A percentile compares a stretch with the other conserved stretches of the same genome.
Evolutionary conservation across 2,113 vertebrate genomes (phyloP).

Genomic region (Capreolus pygargus): DNA sequence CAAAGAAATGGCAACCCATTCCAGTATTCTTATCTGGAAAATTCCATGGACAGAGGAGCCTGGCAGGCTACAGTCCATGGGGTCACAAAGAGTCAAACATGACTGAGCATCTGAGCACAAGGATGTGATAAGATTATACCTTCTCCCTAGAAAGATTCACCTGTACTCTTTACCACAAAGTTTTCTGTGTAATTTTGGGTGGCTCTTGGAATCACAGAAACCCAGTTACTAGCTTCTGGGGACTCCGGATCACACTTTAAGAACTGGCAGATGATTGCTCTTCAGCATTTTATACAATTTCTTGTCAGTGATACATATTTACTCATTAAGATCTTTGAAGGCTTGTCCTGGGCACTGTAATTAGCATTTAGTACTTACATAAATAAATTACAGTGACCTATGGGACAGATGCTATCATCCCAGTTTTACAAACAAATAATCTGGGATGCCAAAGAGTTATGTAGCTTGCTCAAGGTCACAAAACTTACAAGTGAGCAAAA

Average conservation of each 20-base stretch:
- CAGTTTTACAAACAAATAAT: neutral
- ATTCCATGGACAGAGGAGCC: neutral
- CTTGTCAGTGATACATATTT: neutral
- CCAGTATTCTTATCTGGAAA: neutral
- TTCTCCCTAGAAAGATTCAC: neutral
- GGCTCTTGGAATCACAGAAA: neutral
- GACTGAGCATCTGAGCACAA: neutral
- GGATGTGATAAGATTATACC: neutral
- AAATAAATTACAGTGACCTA: neutral
- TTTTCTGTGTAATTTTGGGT: neutral
- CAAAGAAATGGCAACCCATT: neutral
- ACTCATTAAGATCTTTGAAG: neutral
- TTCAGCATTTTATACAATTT: neutral
- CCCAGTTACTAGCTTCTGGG: neutral
- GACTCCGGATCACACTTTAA: neutral
- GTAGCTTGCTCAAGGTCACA: neutral
- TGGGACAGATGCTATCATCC: neutral
- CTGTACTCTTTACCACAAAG: neutral
- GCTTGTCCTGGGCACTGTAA: neutral
- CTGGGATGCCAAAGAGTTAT: neutral
- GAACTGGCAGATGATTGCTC: neutral
- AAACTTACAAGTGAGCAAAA: neutral
- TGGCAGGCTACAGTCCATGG: neutral
- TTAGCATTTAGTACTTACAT: neutral
- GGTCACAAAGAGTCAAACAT: neutral